Conservation (phyloP, 2,888 invertebrate genomes). For the Drosophila limbata region DNA sequence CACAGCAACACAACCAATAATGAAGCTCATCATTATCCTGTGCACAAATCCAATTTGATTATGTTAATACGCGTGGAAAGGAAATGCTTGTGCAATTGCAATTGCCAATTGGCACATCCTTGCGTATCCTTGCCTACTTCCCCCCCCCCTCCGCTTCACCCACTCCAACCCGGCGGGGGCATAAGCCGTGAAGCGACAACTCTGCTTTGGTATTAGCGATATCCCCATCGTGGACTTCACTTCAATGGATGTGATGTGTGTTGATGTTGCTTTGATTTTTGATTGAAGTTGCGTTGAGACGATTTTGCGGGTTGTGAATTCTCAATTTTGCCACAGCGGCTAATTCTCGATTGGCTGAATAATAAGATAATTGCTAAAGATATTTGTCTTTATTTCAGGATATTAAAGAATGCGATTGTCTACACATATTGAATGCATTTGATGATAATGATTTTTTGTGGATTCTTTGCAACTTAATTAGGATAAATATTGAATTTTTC, state of each 20-base stretch:
- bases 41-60: slow-evolving; percentile 82
- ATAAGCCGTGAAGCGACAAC: slow-evolving; percentile 26
- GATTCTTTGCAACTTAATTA: neutral
- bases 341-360: slow-evolving; percentile 19
- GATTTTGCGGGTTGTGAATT: slow-evolving; percentile 56
- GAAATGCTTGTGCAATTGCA: slow-evolving; percentile 80
- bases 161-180: neutral
- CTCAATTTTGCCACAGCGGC: slow-evolving; percentile 40
- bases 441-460: too few relatives aligned
- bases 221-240: slow-evolving; percentile 31
- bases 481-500: neutral
- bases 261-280: slow-evolving; percentile 55
- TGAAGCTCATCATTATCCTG: slow-evolving; percentile 83
- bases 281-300: slow-evolving; percentile 52
- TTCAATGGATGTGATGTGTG: slow-evolving; percentile 49
- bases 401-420: neutral
- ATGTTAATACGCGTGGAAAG: slow-evolving; percentile 82
- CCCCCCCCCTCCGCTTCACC: neutral
- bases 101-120: slow-evolving; percentile 73
- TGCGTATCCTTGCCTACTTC: slow-evolving; percentile 43
- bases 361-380: slow-evolving; percentile 24
- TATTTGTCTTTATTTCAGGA: slow-evolving; percentile 6
- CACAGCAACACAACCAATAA: slow-evolving; percentile 73
- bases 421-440: neutral
- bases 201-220: slow-evolving; percentile 16